Evolutionary conservation across 2,113 vertebrate genomes (phyloP).

Genomic region (Orthonyx spaldingii): DNA sequence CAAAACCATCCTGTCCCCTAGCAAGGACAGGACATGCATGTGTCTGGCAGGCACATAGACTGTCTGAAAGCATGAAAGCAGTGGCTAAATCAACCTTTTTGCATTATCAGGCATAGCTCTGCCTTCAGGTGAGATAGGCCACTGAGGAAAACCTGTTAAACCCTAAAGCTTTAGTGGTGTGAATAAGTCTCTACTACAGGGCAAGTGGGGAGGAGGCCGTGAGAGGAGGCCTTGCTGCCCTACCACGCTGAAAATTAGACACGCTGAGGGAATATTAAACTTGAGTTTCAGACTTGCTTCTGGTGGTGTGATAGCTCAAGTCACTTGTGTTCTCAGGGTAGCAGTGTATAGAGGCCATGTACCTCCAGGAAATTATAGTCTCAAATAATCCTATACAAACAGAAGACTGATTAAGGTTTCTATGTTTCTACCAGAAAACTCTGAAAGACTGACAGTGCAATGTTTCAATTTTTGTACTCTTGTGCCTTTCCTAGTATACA

Average conservation of each 20-base stretch:
- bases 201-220: not conserved
- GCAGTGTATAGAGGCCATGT: not conserved
- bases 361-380: not conserved
- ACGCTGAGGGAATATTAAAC: not conserved
- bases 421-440: not conserved
- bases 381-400: not conserved
- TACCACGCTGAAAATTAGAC: not conserved
- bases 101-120: not conserved
- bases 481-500: not conserved
- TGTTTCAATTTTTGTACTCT: not conserved
- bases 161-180: not conserved
- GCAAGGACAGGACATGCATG: not conserved
- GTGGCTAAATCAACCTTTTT: not conserved
- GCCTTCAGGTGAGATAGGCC: not conserved
- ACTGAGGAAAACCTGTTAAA: not conserved
- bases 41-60: not conserved
- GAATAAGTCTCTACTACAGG: accelerated
- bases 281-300: not conserved
- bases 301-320: not conserved
- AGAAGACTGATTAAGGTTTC: not conserved
- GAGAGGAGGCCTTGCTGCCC: not conserved
- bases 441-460: not conserved
- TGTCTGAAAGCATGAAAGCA: not conserved
- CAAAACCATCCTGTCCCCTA: not conserved
- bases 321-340: not conserved